Base-by-base conservation (phyloP, 1,140 invertebrate genomes). In the Druon quercuslanigerum region DNA sequence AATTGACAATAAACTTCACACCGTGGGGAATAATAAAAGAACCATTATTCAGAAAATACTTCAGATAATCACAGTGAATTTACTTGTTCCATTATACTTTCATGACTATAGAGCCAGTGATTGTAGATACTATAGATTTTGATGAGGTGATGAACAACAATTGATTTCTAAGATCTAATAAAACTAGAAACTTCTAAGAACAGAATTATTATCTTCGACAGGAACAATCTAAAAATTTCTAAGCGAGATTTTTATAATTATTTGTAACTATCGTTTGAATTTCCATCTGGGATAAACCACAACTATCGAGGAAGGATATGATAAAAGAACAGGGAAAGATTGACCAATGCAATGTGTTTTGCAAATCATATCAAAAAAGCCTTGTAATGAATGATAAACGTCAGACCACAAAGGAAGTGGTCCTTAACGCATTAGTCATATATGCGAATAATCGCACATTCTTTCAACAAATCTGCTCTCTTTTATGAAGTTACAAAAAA, bases 321-420 rank as follows among this genome's bases (percentile, higher is more conserved):
- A 66, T 66, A 66, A 16, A 11, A 66, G 60, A 66, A 66, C 60
- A 33, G 25, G 25, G 40, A 66, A 66, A 66, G 33, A 66, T 5
- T 60, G 57, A 16, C 57, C 57, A 60, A 60, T 66, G 60, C 8
- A 60, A 60, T 66, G 60, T n/a, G 7, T 66, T 33, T 66, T 16
- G 20, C 33, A 20, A 2, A 33, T 40, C 9, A 17, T 66, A 66
- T 66, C 60, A 40, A 66, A 66, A 57, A 66, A 66, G 9, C 60
- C 60, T 66, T 66, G 60, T 66, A 66, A 66, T 66, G 33, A 66
- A 66, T 66, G 60, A 66, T 66, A 66, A 66, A 46, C 7, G 25
- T 40, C 60, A n/a, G 14, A 66, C 60, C 60, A 66, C 60, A 66
- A 66, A n/a, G 60, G 60, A 66, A 66, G 60, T 66, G 25, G 60